Evolutionary conservation across 2,888 invertebrate species (phyloP).

Genomic region (Hemicrepidius hirtus): DNA sequence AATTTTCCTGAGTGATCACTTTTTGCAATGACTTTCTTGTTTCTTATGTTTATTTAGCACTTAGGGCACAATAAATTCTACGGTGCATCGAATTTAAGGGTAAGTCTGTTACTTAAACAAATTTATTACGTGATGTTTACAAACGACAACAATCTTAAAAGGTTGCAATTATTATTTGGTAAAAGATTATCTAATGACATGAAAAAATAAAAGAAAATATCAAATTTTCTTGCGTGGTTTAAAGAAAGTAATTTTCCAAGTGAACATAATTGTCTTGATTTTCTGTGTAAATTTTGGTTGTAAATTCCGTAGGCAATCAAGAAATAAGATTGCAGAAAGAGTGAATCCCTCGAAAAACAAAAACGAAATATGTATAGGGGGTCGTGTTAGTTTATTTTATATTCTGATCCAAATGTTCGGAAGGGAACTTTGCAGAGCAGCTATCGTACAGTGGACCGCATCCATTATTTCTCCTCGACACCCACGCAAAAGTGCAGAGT

Average conservation of each 20-base stretch:
- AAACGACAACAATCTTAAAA: too few species aligned
- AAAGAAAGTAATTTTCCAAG: background rate
- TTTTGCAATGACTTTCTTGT: slow-evolving; percentile 34
- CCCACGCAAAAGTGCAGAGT: slow-evolving; percentile 40
- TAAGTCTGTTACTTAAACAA: too few species aligned
- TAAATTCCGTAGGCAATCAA: slow-evolving; percentile 59
- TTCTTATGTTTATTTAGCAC: slow-evolving; percentile 16
- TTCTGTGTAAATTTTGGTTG: slow-evolving; percentile 33
- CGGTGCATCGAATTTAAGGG: background rate
- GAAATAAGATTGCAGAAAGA: slow-evolving; percentile 68
- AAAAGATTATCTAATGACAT: too few species aligned
- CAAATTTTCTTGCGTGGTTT: background rate
- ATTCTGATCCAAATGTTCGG: slow-evolving; percentile 71
- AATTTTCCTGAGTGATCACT: slow-evolving; percentile 53
- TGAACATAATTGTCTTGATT: slow-evolving; percentile 21
- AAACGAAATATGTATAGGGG: slow-evolving; percentile 69
- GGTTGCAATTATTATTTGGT: too few species aligned
- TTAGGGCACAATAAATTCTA: slow-evolving; percentile 7
- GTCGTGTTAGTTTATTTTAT: slow-evolving; percentile 72
- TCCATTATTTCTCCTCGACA: slow-evolving; percentile 7
- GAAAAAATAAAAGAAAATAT: too few species aligned
- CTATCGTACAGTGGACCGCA: slow-evolving; percentile 61
- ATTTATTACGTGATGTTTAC: too few species aligned
- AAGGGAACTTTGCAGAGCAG: slow-evolving; percentile 66
- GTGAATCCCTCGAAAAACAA: slow-evolving; percentile 68